Conservation (phyloP, 2,888 invertebrate genomes). For the Cynaeus angustus region DNA sequence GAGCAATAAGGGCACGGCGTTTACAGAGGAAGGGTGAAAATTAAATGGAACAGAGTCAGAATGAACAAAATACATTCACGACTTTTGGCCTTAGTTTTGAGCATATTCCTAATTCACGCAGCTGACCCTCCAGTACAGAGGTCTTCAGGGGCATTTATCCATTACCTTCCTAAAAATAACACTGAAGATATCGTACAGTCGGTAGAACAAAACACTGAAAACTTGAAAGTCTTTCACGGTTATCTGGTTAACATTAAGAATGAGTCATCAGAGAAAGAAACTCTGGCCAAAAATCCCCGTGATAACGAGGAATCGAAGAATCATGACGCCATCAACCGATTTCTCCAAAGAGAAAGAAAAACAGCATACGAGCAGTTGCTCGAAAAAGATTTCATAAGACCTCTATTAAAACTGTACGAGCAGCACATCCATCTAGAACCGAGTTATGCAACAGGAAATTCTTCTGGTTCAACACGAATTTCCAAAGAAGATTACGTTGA, state of each 20-base stretch:
- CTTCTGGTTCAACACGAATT: conserved; percentile 55
- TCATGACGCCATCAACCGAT: conserved; percentile 60
- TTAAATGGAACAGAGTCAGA: conserved; percentile 62
- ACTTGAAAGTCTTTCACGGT: conserved; percentile 60
- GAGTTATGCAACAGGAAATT: conserved; percentile 56
- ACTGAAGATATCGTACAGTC: conserved; percentile 36
- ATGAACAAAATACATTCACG: conserved; percentile 71
- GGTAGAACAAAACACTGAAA: conserved; percentile 53
- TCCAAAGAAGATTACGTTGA: conserved; percentile 66
- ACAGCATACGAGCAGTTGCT: conserved; percentile 65
- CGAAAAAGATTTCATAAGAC: conserved; percentile 68
- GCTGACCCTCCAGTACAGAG: conserved; percentile 68
- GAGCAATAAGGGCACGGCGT: conserved; percentile 12
- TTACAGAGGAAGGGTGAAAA: conserved; percentile 26
- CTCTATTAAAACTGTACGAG: conserved; percentile 66
- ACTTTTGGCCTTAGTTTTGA: conserved; percentile 68
- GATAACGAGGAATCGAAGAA: conserved; percentile 30
- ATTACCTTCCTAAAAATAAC: conserved; percentile 43
- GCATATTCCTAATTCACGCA: conserved; percentile 70
- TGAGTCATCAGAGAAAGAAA: conserved; percentile 46
- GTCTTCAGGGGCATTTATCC: conserved; percentile 57
- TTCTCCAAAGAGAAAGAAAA: conserved; percentile 63
- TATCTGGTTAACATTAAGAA: conserved; percentile 60
- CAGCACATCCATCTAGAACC: conserved; percentile 59
- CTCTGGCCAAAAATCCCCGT: conserved; percentile 10